Base-by-base conservation (phyloP, 2,888 invertebrate species). In the Dynastes maya region DNA sequence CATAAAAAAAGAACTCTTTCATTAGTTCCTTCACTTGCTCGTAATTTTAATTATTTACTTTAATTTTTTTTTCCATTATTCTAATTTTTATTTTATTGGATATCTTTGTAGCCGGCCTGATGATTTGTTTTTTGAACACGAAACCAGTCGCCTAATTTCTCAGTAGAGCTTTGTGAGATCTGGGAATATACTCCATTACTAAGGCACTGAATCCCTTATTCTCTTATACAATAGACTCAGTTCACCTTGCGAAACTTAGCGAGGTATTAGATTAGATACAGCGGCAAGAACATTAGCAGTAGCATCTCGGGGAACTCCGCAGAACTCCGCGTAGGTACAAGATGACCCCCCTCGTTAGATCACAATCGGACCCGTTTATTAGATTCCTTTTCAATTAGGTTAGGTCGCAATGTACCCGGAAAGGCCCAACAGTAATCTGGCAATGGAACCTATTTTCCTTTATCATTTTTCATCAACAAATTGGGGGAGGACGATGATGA, bases 321-420 rank as follows among this genome's bases (percentile, higher is more conserved):
- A 45, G 45, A 45, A 45, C 55, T n/a, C 16, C 55, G 55, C 55
- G 22, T 11, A 45, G 8, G 5, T 11, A 45, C 9, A 45, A 45
- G 55, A 8, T 16, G 65, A 67, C 45, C 65, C 27, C 49, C 45
- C 65, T 22, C 22, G n/a, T 67, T 45, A 45, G 16, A 58, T 16
- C 55, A 58, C 55, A 58, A 58, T 67, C 45, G 22, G 22, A 67
- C 45, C 65, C 22, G 45, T 67, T 67, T 51, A 68, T 68, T 68
- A 68, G 51, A 51, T 68, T 53, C 68, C 51, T 9, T 68, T 68
- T 68, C 68, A 68, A 68, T 68, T 68, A 68, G 53, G 68, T 51
- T 51, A 51, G 29, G 51, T 29, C 68, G 55, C 55, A 16, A 22
- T n/a, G 6, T 22, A 55, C 22, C 16, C 16, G 13, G 16, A 16